phyloP scores from a whole-genome alignment of 2,113 vertebrate genomes.

The Haemorhous mexicanus region DNA sequence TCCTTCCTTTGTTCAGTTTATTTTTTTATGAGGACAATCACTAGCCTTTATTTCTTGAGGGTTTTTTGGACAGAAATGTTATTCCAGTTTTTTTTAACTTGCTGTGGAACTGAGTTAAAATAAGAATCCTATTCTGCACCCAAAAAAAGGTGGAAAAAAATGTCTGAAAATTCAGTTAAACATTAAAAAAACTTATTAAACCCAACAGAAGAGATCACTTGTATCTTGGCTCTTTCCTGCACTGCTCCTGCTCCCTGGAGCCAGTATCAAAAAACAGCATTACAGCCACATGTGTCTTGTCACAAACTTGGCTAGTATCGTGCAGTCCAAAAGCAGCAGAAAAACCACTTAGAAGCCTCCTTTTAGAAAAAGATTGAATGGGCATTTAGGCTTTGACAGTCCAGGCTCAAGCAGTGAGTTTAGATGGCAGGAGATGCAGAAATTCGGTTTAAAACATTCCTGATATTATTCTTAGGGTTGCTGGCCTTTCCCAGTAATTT shows the following conservation, averaged over 20 bases:
- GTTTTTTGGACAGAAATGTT: neutral
- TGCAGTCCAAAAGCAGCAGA: neutral
- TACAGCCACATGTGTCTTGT: neutral
- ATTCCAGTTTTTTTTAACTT: neutral
- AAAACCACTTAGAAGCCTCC: neutral
- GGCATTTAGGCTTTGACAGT: neutral
- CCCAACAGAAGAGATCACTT: neutral
- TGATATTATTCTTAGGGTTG: neutral
- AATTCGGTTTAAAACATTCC: neutral
- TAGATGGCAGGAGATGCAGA: neutral
- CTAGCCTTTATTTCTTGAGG: neutral
- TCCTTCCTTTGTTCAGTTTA: neutral
- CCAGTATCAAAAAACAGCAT: neutral
- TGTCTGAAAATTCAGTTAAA: neutral
- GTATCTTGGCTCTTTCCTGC: neutral
- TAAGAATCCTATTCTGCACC: neutral
- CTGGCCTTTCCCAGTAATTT: neutral
- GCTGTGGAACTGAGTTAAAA: neutral
- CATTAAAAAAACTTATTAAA: neutral
- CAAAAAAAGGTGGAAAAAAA: neutral
- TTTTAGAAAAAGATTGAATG: neutral
- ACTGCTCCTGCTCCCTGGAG: neutral
- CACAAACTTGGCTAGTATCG: neutral
- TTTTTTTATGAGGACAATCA: neutral
- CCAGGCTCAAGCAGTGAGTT: neutral